A percentile compares a stretch with the other conserved stretches of the same genome.
Evolutionary conservation across 2,888 invertebrate species (phyloP).

Genomic region (Cylindroiulus punctatus): DNA sequence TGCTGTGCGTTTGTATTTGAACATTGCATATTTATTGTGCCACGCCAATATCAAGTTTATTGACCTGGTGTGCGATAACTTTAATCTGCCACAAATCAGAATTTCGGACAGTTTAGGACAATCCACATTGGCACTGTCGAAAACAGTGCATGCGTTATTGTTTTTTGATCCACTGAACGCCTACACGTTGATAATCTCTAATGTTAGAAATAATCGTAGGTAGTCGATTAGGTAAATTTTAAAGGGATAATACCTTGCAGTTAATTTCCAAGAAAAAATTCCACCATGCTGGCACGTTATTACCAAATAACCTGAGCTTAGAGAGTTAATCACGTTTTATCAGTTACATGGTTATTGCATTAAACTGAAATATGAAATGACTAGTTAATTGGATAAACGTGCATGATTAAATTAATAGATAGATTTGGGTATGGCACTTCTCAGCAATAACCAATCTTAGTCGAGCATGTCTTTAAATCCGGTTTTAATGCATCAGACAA

Average conservation of each 20-base stretch:
- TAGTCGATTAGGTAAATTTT: background rate
- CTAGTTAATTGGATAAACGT: background rate
- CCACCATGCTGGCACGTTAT: too few species aligned
- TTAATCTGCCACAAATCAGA: background rate
- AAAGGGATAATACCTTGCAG: background rate
- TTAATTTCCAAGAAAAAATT: too few species aligned
- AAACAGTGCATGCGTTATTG: background rate
- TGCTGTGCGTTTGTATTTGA: too few species aligned
- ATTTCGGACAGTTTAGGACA: background rate
- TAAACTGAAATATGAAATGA: background rate
- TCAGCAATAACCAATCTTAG: background rate
- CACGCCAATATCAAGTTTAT: constrained; percentile 10
- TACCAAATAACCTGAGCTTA: background rate
- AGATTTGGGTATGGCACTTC: background rate
- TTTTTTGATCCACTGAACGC: background rate
- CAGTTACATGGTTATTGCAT: background rate
- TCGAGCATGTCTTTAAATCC: background rate
- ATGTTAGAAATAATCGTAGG: background rate
- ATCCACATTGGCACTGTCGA: too few species aligned
- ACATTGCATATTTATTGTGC: background rate
- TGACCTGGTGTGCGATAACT: background rate
- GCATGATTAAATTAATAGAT: background rate
- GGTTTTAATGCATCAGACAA: background rate
- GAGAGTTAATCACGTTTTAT: background rate
- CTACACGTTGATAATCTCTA: background rate